Conservation (phyloP, 1,140 invertebrate species). For the Lepidurus apus region DNA sequence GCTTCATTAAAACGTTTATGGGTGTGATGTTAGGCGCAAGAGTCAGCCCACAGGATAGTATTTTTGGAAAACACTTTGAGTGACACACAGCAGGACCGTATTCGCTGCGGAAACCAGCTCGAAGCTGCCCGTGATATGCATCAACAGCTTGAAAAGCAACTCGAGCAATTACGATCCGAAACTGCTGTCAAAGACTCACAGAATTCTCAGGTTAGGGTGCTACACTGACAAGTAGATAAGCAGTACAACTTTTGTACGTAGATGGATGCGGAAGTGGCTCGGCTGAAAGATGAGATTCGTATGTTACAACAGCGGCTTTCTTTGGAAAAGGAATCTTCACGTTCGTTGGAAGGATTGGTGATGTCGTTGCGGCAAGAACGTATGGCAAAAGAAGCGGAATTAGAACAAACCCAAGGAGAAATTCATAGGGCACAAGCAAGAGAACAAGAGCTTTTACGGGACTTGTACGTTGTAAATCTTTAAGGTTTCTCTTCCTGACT, state of each 20-base stretch:
- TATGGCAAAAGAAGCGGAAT: conserved; percentile 16
- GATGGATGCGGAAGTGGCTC: conserved; percentile 29
- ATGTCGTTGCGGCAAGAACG: conserved; percentile 29
- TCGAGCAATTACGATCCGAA: conserved; percentile 28
- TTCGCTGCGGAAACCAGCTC: conserved; percentile 30
- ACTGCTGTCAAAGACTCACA: conserved; percentile 27
- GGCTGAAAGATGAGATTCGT: conserved; percentile 26
- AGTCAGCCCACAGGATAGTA: conserved; percentile 24
- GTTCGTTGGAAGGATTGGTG: conserved; percentile 29
- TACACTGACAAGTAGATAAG: neutral
- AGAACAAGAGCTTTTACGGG: neutral
- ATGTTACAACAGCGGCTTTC: conserved; percentile 29
- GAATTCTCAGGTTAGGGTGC: conserved; percentile 16
- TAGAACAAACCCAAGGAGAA: conserved; percentile 7
- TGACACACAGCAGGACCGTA: conserved; percentile 27
- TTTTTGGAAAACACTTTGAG: conserved; percentile 28
- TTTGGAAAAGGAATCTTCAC: conserved; percentile 28
- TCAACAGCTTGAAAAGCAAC: conserved; percentile 29
- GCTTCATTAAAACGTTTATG: neutral
- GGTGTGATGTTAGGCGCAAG: conserved; percentile 23
- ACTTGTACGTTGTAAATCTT: neutral
- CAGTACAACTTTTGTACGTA: neutral
- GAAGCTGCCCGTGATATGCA: conserved; percentile 26
- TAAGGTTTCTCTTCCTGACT: neutral
- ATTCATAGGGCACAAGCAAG: neutral